These are phyloP conservation scores for Anas bernieri DNA, from an alignment of 2,797 vertebrate genomes.

Conservation along the genomic window DNA sequence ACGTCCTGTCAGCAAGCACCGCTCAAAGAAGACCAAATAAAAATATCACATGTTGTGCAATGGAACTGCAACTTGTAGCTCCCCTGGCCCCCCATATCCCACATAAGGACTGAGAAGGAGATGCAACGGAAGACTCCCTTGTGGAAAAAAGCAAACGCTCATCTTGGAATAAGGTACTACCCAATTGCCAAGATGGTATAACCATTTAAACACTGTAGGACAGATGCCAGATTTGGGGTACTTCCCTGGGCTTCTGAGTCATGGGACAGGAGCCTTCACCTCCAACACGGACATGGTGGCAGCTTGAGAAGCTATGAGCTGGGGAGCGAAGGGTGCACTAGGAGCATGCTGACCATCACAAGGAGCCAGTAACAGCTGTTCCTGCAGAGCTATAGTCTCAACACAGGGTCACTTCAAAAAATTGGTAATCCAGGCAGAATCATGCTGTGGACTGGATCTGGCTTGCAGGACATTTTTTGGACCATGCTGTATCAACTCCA, in stretches of 20 bases:
- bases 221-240: not conserved
- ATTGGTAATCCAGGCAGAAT: conserved; percentile 40
- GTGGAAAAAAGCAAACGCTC: not conserved
- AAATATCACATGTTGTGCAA: not conserved
- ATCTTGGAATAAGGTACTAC: conserved; percentile 7
- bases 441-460: conserved; percentile 18
- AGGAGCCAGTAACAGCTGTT: conserved; percentile 42
- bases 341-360: conserved; percentile 4
- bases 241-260: not conserved
- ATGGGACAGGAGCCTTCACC: not conserved
- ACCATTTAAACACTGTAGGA: not conserved
- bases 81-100: not conserved
- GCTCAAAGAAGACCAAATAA: not conserved
- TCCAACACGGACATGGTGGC: not conserved
- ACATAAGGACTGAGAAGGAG: not conserved
- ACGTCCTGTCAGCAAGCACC: not conserved
- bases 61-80: not conserved
- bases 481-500: not conserved
- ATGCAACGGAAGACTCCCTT: not conserved
- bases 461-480: conserved; percentile 14
- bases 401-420: conserved; percentile 48
- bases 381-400: conserved; percentile 15
- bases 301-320: not conserved
- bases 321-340: not conserved
- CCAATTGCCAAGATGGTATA: not conserved